A percentile compares a stretch with the other conserved stretches of the same genome.
These are phyloP conservation scores for Thunnus thynnus DNA, from an alignment of 2,113 vertebrate species.

Conservation along the genomic window DNA sequence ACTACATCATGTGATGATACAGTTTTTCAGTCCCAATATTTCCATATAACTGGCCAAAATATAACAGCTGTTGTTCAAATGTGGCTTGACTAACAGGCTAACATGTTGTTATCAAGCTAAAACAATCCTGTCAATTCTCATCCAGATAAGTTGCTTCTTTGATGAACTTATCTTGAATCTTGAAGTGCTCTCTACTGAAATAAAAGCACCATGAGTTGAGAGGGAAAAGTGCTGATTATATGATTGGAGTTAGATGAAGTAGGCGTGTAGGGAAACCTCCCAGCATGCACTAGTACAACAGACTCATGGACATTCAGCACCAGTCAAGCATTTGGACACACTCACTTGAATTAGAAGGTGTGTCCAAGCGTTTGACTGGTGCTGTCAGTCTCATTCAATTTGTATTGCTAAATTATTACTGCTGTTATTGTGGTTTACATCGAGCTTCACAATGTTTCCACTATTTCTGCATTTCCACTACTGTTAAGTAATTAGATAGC, in stretches of 20 bases:
- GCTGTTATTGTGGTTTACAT: no score
- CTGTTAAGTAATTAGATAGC: not conserved
- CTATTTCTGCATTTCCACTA: not conserved
- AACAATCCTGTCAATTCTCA: not conserved
- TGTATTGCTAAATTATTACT: no score
- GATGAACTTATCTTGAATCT: slow-evolving; percentile 1
- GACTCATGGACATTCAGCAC: not conserved
- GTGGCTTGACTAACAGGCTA: slow-evolving; percentile 8
- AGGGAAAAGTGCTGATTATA: not conserved
- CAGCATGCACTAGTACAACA: not conserved
- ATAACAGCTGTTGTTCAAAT: not conserved
- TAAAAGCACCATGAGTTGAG: not conserved
- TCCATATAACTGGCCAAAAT: slow-evolving; percentile 1
- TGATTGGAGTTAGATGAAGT: not conserved
- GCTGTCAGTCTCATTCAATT: not conserved
- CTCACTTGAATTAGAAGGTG: no score
- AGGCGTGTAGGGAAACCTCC: not conserved
- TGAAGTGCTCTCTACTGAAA: not conserved
- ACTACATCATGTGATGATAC: slow-evolving; percentile 4
- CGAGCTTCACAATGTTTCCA: no score
- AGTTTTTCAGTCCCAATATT: slow-evolving; percentile 14
- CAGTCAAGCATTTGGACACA: no score
- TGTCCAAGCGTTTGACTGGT: no score
- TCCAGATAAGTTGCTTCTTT: not conserved
- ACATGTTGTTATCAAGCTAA: not conserved